Conservation (phyloP, 2,888 invertebrate species). For the Phragmatobia fuliginosa region DNA sequence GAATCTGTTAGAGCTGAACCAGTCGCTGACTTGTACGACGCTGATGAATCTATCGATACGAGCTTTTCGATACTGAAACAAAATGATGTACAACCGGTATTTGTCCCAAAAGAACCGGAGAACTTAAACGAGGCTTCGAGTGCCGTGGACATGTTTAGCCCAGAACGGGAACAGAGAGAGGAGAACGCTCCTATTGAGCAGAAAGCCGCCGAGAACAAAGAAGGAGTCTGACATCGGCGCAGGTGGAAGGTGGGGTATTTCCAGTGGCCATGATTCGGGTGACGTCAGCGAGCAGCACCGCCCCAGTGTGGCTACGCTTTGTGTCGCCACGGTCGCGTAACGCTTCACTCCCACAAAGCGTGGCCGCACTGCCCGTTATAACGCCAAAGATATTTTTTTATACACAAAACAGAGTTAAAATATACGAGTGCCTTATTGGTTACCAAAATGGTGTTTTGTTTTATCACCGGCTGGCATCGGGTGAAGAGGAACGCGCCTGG, state of each 20-base stretch:
- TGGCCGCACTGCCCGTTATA: conserved; percentile 53
- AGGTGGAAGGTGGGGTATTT: conserved; percentile 74
- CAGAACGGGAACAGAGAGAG: conserved; percentile 36
- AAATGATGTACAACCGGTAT: conserved; percentile 29
- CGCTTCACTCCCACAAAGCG: conserved; percentile 16
- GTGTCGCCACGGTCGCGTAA: conserved; percentile 6
- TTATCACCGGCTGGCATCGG: conserved; percentile 67
- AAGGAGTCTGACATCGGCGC: conserved; percentile 71
- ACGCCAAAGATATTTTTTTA: conserved; percentile 83
- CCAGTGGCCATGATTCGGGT: conserved; percentile 84
- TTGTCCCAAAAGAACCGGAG: conserved; percentile 39
- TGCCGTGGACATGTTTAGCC: conserved; percentile 65
- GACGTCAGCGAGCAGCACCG: conserved; percentile 55
- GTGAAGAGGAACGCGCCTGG: conserved; percentile 89
- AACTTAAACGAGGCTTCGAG: conserved; percentile 30
- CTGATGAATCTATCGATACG: conserved; percentile 67
- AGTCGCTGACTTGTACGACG: conserved; percentile 63
- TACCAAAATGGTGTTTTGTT: conserved; percentile 81
- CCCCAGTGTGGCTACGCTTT: conserved; percentile 18
- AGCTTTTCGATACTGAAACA: conserved; percentile 60
- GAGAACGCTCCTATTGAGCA: conserved; percentile 25
- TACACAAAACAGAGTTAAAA: conserved; percentile 76
- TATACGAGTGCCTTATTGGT: conserved; percentile 87
- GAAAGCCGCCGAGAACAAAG: conserved; percentile 53
- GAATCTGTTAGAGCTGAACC: conserved; percentile 19